Evolutionary conservation across 2,888 invertebrate species (phyloP).

Genomic region (Clusia tigrina): DNA sequence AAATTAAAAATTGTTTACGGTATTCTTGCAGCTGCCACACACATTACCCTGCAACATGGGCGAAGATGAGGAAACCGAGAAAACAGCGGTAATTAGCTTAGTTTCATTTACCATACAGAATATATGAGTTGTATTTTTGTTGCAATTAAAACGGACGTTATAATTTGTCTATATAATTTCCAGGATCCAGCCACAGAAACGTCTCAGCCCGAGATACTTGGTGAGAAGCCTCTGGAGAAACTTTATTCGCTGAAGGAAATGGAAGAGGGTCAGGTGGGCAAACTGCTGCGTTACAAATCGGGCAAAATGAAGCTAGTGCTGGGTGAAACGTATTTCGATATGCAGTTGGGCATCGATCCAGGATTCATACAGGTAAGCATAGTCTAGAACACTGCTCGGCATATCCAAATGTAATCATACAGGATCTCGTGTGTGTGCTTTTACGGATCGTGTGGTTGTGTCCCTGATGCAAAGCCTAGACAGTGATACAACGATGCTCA

Average conservation of each 20-base stretch:
- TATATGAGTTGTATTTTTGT: too few species aligned
- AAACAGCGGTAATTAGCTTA: not conserved
- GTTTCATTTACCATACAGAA: not conserved
- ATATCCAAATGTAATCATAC: too few species aligned
- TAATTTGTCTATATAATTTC: too few species aligned
- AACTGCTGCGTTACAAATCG: constrained; percentile 68
- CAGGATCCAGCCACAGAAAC: too few species aligned
- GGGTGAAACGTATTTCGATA: constrained; percentile 69
- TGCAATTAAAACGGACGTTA: too few species aligned
- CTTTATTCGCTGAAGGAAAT: constrained; percentile 50
- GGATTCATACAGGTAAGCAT: constrained; percentile 66
- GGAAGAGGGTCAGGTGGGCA: constrained; percentile 70
- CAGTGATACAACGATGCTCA: too few species aligned
- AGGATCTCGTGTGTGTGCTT: too few species aligned
- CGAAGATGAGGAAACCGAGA: constrained; percentile 43
- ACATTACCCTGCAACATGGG: constrained; percentile 47
- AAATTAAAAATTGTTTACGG: not conserved
- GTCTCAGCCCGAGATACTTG: too few species aligned
- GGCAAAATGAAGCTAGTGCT: constrained; percentile 68
- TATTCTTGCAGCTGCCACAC: constrained; percentile 56
- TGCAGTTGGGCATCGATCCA: constrained; percentile 69
- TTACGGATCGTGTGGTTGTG: too few species aligned
- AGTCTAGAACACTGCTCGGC: too few species aligned
- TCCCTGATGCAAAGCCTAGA: too few species aligned
- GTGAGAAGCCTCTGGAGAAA: too few species aligned